phyloP scores from a whole-genome alignment of 2,888 invertebrate species.

The Kryphioiulus occultus region DNA sequence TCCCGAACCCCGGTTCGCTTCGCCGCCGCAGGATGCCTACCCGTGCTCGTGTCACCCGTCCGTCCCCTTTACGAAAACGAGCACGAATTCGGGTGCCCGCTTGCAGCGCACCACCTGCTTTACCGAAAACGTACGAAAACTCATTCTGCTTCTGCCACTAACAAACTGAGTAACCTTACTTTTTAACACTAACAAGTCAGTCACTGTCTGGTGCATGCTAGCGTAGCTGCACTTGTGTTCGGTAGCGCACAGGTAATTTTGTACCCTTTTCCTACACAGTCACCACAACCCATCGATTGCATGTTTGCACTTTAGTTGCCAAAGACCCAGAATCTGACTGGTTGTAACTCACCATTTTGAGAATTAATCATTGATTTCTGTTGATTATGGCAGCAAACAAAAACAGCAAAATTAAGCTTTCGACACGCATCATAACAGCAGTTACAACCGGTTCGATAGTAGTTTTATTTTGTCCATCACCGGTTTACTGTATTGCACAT shows the following conservation, averaged over 20 bases:
- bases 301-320: background rate
- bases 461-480: slow-evolving; percentile 24
- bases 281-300: background rate
- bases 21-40: slow-evolving; percentile 46
- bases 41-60: slow-evolving; percentile 50
- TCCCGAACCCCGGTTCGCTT: background rate
- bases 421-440: no score
- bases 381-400: no score
- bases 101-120: slow-evolving; percentile 60
- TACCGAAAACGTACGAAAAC: slow-evolving; percentile 44
- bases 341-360: background rate
- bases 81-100: slow-evolving; percentile 89
- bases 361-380: no score
- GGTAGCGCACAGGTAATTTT: background rate
- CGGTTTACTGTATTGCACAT: slow-evolving; percentile 12
- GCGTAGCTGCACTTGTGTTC: background rate
- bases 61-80: slow-evolving; percentile 62
- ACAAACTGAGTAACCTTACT: slow-evolving; percentile 25
- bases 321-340: background rate
- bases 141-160: slow-evolving; percentile 31
- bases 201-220: background rate
- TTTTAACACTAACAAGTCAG: background rate
- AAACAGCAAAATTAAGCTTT: no score
- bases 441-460: background rate
- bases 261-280: background rate